phyloP scores from a whole-genome alignment of 1,140 invertebrate genomes.

The Scaptodrosophila lebanonensis region DNA sequence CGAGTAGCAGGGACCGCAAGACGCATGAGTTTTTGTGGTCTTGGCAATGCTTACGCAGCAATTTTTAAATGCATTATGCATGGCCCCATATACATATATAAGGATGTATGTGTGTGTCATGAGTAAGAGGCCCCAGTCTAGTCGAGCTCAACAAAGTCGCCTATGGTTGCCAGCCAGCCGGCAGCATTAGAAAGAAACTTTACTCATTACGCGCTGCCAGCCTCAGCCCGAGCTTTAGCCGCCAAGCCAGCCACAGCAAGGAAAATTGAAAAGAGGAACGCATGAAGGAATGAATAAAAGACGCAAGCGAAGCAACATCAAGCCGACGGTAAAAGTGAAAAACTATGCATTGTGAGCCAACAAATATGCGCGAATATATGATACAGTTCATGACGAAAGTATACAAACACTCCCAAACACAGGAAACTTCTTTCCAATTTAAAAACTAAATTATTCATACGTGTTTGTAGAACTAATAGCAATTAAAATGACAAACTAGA shows the following conservation, averaged over 20 bases:
- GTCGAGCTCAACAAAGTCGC: no score
- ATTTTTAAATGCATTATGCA: constrained; percentile 69
- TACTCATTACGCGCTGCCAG: constrained; percentile 66
- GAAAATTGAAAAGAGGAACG: constrained; percentile 18
- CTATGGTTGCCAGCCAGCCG: constrained; percentile 64
- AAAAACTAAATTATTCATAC: no score
- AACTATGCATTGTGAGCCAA: constrained; percentile 63
- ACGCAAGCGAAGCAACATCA: constrained; percentile 21
- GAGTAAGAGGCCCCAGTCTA: no score
- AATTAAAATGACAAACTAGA: no score
- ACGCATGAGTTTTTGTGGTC: no score
- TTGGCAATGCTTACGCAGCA: constrained; percentile 60
- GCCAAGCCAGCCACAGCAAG: constrained; percentile 32
- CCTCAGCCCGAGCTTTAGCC: constrained; percentile 62
- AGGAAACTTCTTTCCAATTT: no score
- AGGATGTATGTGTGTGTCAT: constrained; percentile 15
- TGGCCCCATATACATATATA: constrained; percentile 11
- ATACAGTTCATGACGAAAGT: no score
- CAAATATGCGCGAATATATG: no score
- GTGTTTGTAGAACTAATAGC: no score
- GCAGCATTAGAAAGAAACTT: constrained; percentile 73
- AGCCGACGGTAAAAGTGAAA: constrained; percentile 58
- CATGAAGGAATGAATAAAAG: constrained; percentile 23
- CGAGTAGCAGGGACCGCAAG: no score
- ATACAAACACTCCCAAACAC: no score